Evolutionary conservation across 2,797 vertebrate genomes (phyloP).

Genomic region (Lepus oiostolus): DNA sequence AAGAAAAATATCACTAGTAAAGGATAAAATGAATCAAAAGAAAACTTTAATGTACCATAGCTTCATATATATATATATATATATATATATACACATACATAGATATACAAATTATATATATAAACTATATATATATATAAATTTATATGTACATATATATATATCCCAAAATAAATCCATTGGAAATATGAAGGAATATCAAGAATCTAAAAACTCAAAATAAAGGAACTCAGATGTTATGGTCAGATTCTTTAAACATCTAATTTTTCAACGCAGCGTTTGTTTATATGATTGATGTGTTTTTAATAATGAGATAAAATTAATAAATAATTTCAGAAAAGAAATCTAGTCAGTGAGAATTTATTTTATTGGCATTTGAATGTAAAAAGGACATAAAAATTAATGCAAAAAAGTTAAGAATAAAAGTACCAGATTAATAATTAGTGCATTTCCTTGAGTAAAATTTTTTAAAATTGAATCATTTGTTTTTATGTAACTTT

Average conservation of each 20-base stretch:
- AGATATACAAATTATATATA: no score
- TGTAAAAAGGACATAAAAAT: neutral
- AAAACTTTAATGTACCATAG: neutral
- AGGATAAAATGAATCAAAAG: neutral
- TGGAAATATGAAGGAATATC: neutral
- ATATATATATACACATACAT: neutral
- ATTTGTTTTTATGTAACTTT: neutral
- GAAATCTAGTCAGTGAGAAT: neutral
- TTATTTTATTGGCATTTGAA: neutral
- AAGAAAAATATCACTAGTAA: neutral
- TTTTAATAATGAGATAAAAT: neutral
- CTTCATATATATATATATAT: neutral
- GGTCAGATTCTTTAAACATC: neutral
- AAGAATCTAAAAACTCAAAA: neutral
- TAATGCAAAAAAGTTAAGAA: neutral
- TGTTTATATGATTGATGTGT: neutral
- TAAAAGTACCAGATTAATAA: conserved; percentile 7
- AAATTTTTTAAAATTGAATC: neutral
- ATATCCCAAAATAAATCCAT: neutral
- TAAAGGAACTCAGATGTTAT: neutral
- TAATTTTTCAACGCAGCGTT: neutral
- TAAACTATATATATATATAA: neutral
- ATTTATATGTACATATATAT: neutral
- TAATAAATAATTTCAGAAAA: neutral
- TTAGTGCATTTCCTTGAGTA: neutral